Evolutionary conservation across 2,113 vertebrate genomes (phyloP).

Genomic region (Chloropsis hardwickii): DNA sequence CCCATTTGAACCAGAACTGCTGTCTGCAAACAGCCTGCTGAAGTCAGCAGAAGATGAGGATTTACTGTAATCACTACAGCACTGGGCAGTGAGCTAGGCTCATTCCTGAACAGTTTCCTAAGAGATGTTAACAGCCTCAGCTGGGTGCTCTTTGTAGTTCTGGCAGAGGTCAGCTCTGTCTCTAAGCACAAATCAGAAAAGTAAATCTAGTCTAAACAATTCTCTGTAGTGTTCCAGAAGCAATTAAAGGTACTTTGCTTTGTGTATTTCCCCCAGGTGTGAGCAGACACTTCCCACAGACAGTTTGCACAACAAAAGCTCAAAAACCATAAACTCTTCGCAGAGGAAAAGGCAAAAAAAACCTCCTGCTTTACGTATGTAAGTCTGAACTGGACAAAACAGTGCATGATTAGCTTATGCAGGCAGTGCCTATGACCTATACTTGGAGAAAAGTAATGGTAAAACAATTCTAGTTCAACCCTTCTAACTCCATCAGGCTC

Average conservation of each 20-base stretch:
- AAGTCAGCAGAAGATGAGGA: conserved; percentile 63
- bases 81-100: conserved; percentile 13
- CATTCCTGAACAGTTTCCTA: conserved; percentile 59
- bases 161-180: conserved; percentile 62
- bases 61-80: conserved; percentile 57
- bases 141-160: conserved; percentile 60
- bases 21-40: conserved; percentile 41
- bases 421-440: background rate
- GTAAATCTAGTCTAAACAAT: conserved; percentile 66
- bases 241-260: conserved; percentile 61
- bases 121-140: conserved; percentile 60
- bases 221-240: conserved; percentile 50
- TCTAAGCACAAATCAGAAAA: conserved; percentile 60
- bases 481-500: background rate
- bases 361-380: background rate
- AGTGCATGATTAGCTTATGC: background rate
- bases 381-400: background rate
- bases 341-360: background rate
- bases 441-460: background rate
- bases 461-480: background rate
- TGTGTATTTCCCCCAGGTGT: conserved; percentile 55
- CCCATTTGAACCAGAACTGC: background rate
- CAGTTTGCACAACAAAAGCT: background rate
- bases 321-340: background rate
- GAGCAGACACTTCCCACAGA: conserved; percentile 44